Base-by-base conservation (phyloP, 1,140 invertebrate genomes). In the Calephelis nemesis region DNA sequence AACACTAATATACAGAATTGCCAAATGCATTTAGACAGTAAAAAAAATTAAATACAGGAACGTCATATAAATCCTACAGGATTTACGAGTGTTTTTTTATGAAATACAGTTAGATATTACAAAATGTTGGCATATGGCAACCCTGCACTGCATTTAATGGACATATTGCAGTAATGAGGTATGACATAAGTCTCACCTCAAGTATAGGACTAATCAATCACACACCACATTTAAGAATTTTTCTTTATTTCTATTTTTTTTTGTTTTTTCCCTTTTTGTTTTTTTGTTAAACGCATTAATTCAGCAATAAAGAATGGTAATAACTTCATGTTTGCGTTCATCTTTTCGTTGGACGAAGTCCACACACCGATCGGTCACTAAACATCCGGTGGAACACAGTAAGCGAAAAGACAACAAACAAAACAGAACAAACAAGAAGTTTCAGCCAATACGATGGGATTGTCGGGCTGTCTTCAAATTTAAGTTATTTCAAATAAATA, bases 361-460 rank as follows among this genome's bases (percentile, higher is more conserved):
- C 30, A 39, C 0, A 39, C 52, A 58, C 54, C 54, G 30, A 58
- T 58, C 54, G 54, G 54, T 58, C 60, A 67, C 74, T 79, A 80
- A 19, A 74, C 77, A 79, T 82, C 76, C 77, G 74, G 47, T 72
- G 50, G 63, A 58, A 77, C 72, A 58, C 30, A 58, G 52, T 58
- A 58, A 58, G 52, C 52, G 88, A 91, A 87, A 84, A 88, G 84
- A 83, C 82, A 88, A 84, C 79, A 81, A 87, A 88, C 84, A 88
- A 83, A 90, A 90, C 78, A 84, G 84, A 88, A 89, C 85, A 87
- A 88, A 88, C 81, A 70, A 79, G 83, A 87, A 90, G 83, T 85
- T 82, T 67, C 76, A 73, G 74, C 71, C 68, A 75, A 75, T 72
- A 64, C 13, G 78, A 76, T 79, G 77, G 72, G 74, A 47, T 52